A percentile compares a stretch with the other conserved stretches of the same genome.
These are phyloP conservation scores for Ancistrus triradiatus DNA, from an alignment of 2,113 vertebrate species.

Conservation along the genomic window DNA sequence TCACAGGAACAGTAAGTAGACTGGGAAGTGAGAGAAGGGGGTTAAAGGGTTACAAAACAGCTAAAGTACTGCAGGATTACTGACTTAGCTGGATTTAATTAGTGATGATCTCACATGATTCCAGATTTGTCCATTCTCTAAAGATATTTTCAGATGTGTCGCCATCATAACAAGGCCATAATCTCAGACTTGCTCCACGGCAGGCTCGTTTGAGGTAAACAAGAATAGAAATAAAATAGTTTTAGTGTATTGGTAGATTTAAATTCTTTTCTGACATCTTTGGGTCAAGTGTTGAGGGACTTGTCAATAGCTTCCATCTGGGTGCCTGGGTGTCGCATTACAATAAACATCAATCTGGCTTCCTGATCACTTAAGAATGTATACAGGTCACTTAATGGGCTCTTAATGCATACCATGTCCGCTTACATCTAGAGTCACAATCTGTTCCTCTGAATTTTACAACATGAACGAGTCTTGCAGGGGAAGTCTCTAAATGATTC, in stretches of 20 bases:
- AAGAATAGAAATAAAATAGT: too few species aligned
- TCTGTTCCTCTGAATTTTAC: constrained; percentile 37
- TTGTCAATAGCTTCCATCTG: constrained; percentile 48
- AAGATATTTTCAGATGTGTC: too few species aligned
- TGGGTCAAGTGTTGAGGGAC: neutral
- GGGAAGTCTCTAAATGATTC: constrained; percentile 14
- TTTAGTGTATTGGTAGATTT: too few species aligned
- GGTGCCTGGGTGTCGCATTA: constrained; percentile 41
- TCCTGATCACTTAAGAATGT: constrained; percentile 38
- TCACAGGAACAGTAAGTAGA: constrained; percentile 17
- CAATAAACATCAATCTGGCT: constrained; percentile 44
- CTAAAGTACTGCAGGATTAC: constrained; percentile 5
- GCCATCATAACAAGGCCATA: too few species aligned
- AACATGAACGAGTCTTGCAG: constrained; percentile 2
- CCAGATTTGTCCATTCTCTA: too few species aligned
- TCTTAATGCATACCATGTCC: constrained; percentile 29
- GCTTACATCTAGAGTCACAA: constrained; percentile 23
- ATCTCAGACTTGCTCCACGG: too few species aligned
- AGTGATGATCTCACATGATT: too few species aligned
- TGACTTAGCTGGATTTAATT: too few species aligned
- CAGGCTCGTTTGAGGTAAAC: too few species aligned
- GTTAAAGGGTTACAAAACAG: constrained; percentile 30
- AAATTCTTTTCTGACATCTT: too few species aligned
- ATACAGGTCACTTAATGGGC: constrained; percentile 43
- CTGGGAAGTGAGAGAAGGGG: constrained; percentile 9